These are phyloP conservation scores for Sycophila texana DNA, from an alignment of 2,888 invertebrate species.

Conservation along the genomic window DNA sequence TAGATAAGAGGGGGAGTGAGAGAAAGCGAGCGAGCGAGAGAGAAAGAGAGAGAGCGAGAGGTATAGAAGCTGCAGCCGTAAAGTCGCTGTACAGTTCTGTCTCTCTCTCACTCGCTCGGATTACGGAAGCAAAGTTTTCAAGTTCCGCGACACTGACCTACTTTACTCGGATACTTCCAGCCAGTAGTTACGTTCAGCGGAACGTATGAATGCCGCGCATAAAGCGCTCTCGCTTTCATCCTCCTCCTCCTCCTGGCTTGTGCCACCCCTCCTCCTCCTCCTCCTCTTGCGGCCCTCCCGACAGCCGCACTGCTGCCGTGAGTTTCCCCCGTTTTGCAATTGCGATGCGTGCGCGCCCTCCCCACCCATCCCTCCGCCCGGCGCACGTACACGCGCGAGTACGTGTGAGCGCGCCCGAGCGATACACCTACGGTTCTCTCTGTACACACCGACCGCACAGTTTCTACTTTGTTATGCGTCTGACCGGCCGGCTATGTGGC, in stretches of 20 bases:
- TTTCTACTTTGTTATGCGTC: constrained; percentile 1
- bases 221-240: constrained; percentile 72
- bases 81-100: constrained; percentile 59
- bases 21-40: constrained; percentile 46
- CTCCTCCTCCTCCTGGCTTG: constrained; percentile 54
- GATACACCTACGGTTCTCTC: neutral
- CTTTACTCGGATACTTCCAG: constrained; percentile 69
- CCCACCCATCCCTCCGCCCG: constrained; percentile 18
- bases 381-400: constrained; percentile 1
- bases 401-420: neutral
- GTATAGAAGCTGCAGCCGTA: constrained; percentile 45
- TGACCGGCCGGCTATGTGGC: neutral
- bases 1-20: constrained; percentile 42
- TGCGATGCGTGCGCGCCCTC: constrained; percentile 41
- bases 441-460: neutral
- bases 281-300: constrained; percentile 17
- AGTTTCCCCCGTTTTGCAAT: constrained; percentile 57
- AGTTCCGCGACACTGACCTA: constrained; percentile 76
- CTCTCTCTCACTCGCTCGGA: constrained; percentile 64
- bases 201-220: constrained; percentile 71
- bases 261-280: constrained; percentile 55
- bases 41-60: constrained; percentile 29
- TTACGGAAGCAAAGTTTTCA: constrained; percentile 75
- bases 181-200: constrained; percentile 72
- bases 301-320: constrained; percentile 53